Evolutionary conservation across 1,140 invertebrate genomes (phyloP), one percentile per base, ranked within the genome.

Genomic region (Lepidurus arcticus): DNA sequence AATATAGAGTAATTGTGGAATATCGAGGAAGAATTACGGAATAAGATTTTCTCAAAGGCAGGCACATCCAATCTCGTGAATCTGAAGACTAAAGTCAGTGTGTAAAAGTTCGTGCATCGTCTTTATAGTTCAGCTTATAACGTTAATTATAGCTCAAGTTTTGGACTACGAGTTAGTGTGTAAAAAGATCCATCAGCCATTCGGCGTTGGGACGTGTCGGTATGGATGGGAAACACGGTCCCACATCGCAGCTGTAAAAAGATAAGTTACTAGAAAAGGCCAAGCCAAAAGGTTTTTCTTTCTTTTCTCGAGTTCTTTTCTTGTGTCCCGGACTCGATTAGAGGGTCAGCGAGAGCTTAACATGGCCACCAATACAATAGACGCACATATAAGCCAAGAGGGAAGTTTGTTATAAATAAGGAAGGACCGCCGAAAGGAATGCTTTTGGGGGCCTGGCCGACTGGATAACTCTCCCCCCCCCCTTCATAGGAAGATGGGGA

Each of bases 291-390:
- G 21, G 16, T 65, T 65, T 65, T 65, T 65, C 16, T n/a, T 13
- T 13, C 16, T 65, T 65, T 16, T 65, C 45, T 16, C 3, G 53
- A 65, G 53, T 65, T 24, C 24, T 24, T 24, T 24, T 24, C 24
- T 24, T 24, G 53, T 65, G 53, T 65, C 16, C 6, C 16, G 53
- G 53, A 21, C 53, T 65, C 53, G 53, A 65, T 65, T 65, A 65
- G 53, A 65, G 53, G 53, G 53, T 1, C 53, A 65, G 53, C 53
- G 16, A 21, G 21, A 65, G 53, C 53, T 65, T 13, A 65, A 65
- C 53, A 65, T 65, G 53, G 53, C 16, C 53, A 65, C 53, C 53
- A 65, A 65, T 65, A 65, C 53, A 65, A 65, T 65, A 16, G 53
- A 65, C 47, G 2, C 47, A 65, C 13, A 65, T 13, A 13, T 65